Base-by-base conservation (phyloP, 2,888 invertebrate species). In the Drosophila paranaensis region DNA sequence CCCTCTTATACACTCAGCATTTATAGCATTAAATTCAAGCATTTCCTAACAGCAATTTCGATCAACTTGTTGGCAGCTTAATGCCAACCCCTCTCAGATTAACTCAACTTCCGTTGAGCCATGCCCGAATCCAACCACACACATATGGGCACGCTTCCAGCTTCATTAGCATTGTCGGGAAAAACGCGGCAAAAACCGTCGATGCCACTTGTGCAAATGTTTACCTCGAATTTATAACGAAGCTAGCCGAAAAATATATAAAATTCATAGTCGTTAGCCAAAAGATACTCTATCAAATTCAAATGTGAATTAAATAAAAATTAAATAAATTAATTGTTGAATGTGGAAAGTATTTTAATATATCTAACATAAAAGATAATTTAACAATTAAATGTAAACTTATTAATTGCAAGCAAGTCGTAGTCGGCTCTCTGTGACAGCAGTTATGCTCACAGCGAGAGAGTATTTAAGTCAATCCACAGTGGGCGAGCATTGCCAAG, bases 161-260 rank as follows among this genome's bases (percentile, higher is more conserved):
- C 45, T 46, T 51, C 55, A 71, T 43, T 53, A 56, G 20, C 35
- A 64, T 43, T 33, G 40, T 16, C 37, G 35, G 20, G 13, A 66
- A 50, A 50, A 33, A 50, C 48, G 30, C 30, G 16, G 57, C 37
- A 30, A 54, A 73, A 81, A 51, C 76, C 70, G 50, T 67, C 48
- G 60, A 61, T 67, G 67, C 79, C 84, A 88, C 77, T 88, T 85
- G 88, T 85, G 71, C 68, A 85, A 85, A 85, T 85, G 75, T 89
- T 85, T 85, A 88, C 82, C 71, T 68, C 77, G 90, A 82, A 89
- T 89, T 88, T 79, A 74, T 77, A 84, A 89, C 81, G 73, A 88
- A 71, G 67, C 68, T 60, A 54, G 43, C 43, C 50, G 53, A 70
- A 57, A 35, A 37, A 25, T 25, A 45, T 14, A 54, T 53, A 37